These are phyloP conservation scores for Parasteatoda tepidariorum DNA, from an alignment of 1,140 invertebrate species.

Conservation along the genomic window DNA sequence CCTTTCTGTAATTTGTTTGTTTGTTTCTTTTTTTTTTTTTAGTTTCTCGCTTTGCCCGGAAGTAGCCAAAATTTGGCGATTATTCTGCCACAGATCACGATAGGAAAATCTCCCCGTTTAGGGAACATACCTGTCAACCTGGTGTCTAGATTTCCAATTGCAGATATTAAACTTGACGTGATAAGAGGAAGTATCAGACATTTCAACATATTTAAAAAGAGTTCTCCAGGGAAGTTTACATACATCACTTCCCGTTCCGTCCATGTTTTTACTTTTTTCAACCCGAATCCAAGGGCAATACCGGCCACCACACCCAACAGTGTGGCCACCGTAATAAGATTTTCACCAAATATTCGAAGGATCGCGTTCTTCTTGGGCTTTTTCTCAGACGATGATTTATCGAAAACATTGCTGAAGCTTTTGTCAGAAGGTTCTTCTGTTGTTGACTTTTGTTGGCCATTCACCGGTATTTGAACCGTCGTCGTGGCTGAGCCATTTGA, in stretches of 20 bases:
- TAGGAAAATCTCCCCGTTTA: too few relatives aligned
- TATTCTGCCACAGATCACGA: too few relatives aligned
- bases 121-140: constrained; percentile 75
- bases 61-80: too few relatives aligned
- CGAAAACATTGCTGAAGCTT: neutral
- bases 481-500: constrained; percentile 1
- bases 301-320: constrained; percentile 83
- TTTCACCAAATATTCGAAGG: constrained; percentile 66
- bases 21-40: too few relatives aligned
- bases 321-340: constrained; percentile 86
- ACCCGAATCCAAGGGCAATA: constrained; percentile 78
- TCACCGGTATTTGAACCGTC: neutral
- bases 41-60: too few relatives aligned
- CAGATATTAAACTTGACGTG: constrained; percentile 86
- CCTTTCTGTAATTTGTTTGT: too few relatives aligned
- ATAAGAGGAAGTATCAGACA: constrained; percentile 89
- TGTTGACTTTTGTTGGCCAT: neutral
- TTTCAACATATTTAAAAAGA: constrained; percentile 93
- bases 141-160: constrained; percentile 84
- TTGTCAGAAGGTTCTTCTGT: neutral
- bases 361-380: neutral
- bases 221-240: constrained; percentile 78
- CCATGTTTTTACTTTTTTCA: constrained; percentile 71
- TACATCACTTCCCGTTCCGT: constrained; percentile 78
- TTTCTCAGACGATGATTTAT: neutral